phyloP scores from a whole-genome alignment of 2,797 vertebrate species.

The Semotilus atromaculatus region DNA sequence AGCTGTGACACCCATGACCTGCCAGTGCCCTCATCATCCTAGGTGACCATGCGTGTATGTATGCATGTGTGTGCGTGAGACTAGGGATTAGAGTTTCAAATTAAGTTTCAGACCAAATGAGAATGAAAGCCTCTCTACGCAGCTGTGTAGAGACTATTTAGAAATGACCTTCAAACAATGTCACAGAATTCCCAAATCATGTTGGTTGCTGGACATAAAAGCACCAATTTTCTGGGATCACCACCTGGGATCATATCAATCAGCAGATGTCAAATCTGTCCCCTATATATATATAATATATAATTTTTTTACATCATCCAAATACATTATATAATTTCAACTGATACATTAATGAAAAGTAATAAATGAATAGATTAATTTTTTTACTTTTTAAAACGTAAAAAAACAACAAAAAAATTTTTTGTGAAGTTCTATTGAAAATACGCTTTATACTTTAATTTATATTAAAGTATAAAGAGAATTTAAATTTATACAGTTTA shows the following conservation, averaged over 20 bases:
- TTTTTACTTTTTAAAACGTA: not conserved
- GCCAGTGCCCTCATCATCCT: slow-evolving; percentile 48
- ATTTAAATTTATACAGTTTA: not conserved
- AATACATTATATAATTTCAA: not conserved
- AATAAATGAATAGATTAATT: not conserved
- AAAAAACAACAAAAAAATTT: not conserved
- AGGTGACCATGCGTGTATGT: not conserved
- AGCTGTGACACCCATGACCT: slow-evolving; percentile 57
- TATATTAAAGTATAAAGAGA: not conserved
- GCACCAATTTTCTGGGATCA: not conserved
- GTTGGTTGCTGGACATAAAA: no score
- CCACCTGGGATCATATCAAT: not conserved
- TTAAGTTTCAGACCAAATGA: slow-evolving; percentile 27
- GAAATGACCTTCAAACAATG: not conserved
- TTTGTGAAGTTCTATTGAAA: not conserved
- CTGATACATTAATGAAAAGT: not conserved
- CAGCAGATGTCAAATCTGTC: not conserved
- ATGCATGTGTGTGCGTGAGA: slow-evolving; percentile 12
- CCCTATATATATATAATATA: no score
- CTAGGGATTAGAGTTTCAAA: slow-evolving; percentile 24
- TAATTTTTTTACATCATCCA: not conserved
- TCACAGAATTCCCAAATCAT: not conserved
- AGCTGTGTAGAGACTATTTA: not conserved
- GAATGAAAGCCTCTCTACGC: not conserved
- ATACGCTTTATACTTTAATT: not conserved